Evolutionary conservation across 2,113 vertebrate species (phyloP).

Genomic region (Ailurus styani): DNA sequence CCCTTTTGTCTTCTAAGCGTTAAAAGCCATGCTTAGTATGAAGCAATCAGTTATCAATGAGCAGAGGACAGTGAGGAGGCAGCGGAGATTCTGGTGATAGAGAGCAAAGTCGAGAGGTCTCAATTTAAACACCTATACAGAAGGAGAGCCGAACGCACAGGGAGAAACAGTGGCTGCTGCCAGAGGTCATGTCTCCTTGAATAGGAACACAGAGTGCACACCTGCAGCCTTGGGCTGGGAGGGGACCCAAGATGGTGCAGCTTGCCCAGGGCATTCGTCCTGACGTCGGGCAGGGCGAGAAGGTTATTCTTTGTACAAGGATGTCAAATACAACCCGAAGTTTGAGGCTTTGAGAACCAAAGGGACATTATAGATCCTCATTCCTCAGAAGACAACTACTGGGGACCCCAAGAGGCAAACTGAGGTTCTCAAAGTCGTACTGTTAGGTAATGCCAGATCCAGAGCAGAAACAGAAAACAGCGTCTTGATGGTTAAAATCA

Average conservation of each 20-base stretch:
- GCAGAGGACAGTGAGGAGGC: background rate
- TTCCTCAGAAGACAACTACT: background rate
- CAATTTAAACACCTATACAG: background rate
- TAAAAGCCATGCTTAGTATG: background rate
- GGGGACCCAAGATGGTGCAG: too few relatives aligned
- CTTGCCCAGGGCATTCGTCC: too few relatives aligned
- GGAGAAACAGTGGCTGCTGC: background rate
- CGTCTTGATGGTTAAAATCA: background rate
- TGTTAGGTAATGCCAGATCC: background rate
- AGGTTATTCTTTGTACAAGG: background rate
- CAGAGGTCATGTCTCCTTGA: background rate
- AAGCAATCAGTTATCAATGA: background rate
- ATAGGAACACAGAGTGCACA: background rate
- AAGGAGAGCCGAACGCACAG: background rate
- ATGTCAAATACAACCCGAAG: background rate
- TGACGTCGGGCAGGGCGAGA: background rate
- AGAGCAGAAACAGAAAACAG: background rate
- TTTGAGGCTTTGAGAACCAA: background rate
- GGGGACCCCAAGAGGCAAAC: background rate
- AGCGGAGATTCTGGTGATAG: background rate
- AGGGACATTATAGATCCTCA: background rate
- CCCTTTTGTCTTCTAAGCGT: background rate
- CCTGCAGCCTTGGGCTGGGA: accelerated
- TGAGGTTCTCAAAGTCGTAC: accelerated
- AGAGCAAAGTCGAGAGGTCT: background rate